A percentile compares a stretch with the other conserved stretches of the same genome.
phyloP scores from a whole-genome alignment of 2,113 vertebrate species.

The Nerophis lumbriciformis region DNA sequence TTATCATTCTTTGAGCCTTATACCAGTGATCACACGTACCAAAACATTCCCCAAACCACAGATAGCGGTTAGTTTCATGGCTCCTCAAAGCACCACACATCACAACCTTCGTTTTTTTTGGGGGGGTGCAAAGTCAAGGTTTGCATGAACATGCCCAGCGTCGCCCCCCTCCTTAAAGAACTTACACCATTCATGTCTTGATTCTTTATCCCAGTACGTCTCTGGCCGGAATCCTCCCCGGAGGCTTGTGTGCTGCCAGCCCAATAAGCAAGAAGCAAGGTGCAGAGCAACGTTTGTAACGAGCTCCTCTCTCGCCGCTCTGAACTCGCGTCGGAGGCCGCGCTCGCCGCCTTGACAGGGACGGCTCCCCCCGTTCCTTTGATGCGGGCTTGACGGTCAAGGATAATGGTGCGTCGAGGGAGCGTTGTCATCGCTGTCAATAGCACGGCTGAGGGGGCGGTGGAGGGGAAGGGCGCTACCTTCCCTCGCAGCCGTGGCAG shows the following conservation, averaged over 20 bases:
- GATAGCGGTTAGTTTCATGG: background rate
- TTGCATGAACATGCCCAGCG: constrained; percentile 79
- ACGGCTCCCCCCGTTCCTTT: constrained; percentile 84
- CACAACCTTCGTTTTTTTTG: constrained; percentile 22
- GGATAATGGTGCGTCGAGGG: constrained; percentile 99
- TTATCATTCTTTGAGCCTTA: too few species aligned
- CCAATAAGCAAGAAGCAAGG: constrained; percentile 89
- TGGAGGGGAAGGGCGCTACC: constrained; percentile 3
- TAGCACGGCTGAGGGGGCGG: constrained; percentile 77
- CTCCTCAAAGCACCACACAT: background rate
- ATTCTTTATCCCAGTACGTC: constrained; percentile 58
- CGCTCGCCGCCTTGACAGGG: constrained; percentile 86
- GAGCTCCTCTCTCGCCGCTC: constrained; percentile 67
- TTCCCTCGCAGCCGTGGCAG: constrained; percentile 72
- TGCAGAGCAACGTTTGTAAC: constrained; percentile 86
- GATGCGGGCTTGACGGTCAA: constrained; percentile 92
- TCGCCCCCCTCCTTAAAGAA: constrained; percentile 71
- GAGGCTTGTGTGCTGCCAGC: constrained; percentile 80
- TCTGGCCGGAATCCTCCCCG: constrained; percentile 69
- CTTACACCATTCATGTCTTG: constrained; percentile 68
- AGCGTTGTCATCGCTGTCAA: constrained; percentile 98
- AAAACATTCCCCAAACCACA: too few species aligned
- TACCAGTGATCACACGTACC: too few species aligned
- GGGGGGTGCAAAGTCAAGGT: constrained; percentile 71
- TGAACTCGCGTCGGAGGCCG: constrained; percentile 70